Conservation (phyloP, 2,113 vertebrate genomes). For the Pseudopipra pipra region DNA sequence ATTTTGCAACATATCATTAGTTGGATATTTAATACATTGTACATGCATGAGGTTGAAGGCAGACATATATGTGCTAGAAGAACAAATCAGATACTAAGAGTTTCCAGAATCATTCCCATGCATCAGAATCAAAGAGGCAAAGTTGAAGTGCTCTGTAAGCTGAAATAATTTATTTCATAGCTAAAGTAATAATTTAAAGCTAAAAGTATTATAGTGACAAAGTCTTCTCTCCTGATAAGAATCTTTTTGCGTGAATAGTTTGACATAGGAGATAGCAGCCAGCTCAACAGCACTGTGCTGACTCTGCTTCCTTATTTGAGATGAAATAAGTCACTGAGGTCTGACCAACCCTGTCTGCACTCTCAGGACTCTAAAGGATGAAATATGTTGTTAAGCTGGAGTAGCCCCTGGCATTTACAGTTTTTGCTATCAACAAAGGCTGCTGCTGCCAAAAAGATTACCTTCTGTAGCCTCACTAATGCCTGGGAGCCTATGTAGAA, state of each 20-base stretch:
- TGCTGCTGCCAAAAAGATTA: conserved; percentile 46
- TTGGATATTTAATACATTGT: background rate
- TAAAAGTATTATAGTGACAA: background rate
- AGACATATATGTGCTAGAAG: background rate
- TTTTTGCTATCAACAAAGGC: conserved; percentile 29
- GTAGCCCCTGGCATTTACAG: conserved; percentile 9
- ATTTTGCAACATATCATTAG: background rate
- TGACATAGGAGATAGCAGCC: background rate
- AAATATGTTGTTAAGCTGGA: conserved; percentile 27
- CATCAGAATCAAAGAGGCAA: background rate
- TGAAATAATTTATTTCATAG: background rate
- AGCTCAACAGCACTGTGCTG: background rate
- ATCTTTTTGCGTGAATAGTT: background rate
- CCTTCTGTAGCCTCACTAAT: background rate
- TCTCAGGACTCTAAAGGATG: background rate
- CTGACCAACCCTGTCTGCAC: background rate
- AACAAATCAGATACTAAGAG: background rate
- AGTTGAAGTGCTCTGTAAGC: background rate
- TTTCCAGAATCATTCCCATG: background rate
- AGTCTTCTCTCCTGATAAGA: background rate
- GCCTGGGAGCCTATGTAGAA: conserved; percentile 14
- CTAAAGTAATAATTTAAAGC: background rate
- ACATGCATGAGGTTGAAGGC: background rate
- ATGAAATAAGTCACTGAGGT: background rate
- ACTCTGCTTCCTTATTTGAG: background rate